Conservation (phyloP, 37 sponge, comb jelly and placozoan species). For the Oscarella lobularis region DNA sequence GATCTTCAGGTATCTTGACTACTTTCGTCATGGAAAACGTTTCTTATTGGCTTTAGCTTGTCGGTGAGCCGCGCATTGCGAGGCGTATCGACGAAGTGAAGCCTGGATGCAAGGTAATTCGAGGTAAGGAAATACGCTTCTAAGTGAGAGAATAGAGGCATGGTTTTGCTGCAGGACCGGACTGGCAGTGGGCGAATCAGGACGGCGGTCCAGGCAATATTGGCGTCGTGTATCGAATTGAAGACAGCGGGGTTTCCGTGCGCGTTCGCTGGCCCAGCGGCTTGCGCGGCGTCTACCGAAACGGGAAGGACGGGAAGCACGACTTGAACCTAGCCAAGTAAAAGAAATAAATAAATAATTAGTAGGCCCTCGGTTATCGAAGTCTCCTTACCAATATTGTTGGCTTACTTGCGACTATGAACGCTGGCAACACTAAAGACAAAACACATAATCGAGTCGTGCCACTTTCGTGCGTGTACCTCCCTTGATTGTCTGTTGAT, state of each 20-base stretch:
- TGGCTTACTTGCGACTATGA: too few relatives aligned
- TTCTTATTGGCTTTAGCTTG: background rate
- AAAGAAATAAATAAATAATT: too few relatives aligned
- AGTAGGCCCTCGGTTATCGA: too few relatives aligned
- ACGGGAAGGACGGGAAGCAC: background rate
- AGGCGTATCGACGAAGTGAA: background rate
- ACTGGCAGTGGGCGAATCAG: conserved; percentile 6
- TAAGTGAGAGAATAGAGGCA: background rate
- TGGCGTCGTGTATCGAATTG: conserved; percentile 1
- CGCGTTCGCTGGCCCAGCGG: background rate
- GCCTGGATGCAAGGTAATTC: background rate
- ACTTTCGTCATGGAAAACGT: background rate
- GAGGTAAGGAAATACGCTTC: background rate
- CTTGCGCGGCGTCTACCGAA: background rate
- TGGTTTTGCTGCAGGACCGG: background rate
- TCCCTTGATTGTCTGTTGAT: too few relatives aligned
- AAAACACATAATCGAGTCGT: too few relatives aligned
- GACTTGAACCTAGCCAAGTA: background rate
- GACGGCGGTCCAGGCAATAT: background rate
- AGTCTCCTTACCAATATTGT: background rate
- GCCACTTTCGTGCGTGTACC: too few relatives aligned
- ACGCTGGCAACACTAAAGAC: too few relatives aligned
- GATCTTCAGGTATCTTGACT: background rate
- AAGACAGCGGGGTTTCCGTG: background rate
- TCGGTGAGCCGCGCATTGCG: background rate